Evolutionary conservation across 2,113 vertebrate genomes (phyloP).

Genomic region (Trachemys scripta): DNA sequence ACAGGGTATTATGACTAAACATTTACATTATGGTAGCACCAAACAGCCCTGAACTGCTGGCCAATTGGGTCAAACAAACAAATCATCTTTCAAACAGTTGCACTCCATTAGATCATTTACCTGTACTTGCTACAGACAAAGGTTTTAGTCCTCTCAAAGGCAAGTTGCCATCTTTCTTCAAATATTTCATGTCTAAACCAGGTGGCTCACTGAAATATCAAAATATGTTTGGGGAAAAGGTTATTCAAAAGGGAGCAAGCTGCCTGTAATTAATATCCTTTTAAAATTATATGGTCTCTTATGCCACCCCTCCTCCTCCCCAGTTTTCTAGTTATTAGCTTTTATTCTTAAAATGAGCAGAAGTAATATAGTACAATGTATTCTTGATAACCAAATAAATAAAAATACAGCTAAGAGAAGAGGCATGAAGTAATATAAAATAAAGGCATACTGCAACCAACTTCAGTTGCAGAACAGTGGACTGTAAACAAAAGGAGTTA

Average conservation of each 20-base stretch:
- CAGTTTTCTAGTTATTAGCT: background rate
- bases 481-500: background rate
- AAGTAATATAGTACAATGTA: background rate
- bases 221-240: rapidly evolving
- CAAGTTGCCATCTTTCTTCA: conserved; percentile 11
- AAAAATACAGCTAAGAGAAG: background rate
- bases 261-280: background rate
- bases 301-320: background rate
- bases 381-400: background rate
- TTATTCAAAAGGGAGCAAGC: background rate
- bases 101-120: background rate
- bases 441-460: background rate
- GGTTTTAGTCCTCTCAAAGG: background rate
- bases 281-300: background rate
- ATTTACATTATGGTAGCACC: background rate
- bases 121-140: background rate
- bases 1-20: background rate
- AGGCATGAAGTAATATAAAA: background rate
- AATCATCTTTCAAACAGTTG: rapidly evolving
- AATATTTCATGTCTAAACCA: background rate
- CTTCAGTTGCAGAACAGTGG: background rate
- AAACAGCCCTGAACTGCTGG: background rate
- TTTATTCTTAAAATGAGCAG: background rate
- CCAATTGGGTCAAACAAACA: background rate
- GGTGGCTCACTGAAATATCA: background rate